Evolutionary conservation across 2,888 invertebrate species (phyloP).

Genomic region (Oconnorella tubifera): DNA sequence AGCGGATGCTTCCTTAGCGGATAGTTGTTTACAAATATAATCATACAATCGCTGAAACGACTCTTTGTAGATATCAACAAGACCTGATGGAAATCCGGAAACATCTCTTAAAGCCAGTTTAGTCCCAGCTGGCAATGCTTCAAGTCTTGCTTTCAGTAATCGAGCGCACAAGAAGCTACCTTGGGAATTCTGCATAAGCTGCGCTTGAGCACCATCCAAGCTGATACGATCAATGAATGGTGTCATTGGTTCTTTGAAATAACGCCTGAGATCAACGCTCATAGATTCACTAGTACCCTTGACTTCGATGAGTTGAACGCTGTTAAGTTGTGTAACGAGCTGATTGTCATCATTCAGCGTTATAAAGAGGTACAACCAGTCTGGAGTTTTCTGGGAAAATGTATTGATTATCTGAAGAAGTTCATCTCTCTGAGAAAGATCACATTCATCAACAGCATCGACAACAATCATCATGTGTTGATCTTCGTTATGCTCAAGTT

Average conservation of each 20-base stretch:
- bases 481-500: constrained; percentile 15
- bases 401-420: constrained; percentile 20
- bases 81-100: constrained; percentile 27
- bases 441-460: constrained; percentile 36
- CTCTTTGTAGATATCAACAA: constrained; percentile 17
- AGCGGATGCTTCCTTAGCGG: constrained; percentile 10
- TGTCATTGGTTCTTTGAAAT: constrained; percentile 30
- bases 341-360: constrained; percentile 27
- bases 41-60: constrained; percentile 23
- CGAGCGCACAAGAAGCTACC: constrained; percentile 33
- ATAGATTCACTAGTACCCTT: constrained; percentile 26
- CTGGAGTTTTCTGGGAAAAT: constrained; percentile 24
- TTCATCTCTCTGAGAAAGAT: constrained; percentile 13
- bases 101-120: constrained; percentile 33
- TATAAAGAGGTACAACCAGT: constrained; percentile 30
- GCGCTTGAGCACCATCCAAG: constrained; percentile 35
- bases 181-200: constrained; percentile 30
- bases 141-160: constrained; percentile 20
- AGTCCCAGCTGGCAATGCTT: constrained; percentile 11
- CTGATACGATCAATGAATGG: constrained; percentile 35
- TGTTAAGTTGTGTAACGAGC: constrained; percentile 11
- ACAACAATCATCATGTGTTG: constrained; percentile 30
- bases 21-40: constrained; percentile 3
- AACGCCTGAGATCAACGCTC: constrained; percentile 31
- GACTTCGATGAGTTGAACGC: constrained; percentile 24